Evolutionary conservation across 1,140 invertebrate genomes (phyloP).

Genomic region (Hestina assimilis): DNA sequence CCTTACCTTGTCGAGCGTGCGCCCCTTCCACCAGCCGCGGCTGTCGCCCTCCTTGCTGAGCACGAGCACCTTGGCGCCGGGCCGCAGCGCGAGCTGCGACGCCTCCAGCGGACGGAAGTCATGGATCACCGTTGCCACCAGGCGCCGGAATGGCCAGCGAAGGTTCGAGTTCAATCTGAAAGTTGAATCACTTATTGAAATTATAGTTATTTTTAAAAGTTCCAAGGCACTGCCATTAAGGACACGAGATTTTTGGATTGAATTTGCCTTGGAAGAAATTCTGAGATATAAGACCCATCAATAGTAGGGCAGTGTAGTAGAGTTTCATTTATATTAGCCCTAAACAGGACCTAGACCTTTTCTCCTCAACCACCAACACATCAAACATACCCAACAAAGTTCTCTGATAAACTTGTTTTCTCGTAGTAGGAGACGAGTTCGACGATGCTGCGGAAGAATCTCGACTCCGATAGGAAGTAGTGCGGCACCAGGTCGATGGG

Average conservation of each 20-base stretch:
- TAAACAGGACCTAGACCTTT: too few species aligned
- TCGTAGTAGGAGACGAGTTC: slow-evolving; percentile 95
- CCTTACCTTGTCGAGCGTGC: slow-evolving; percentile 67
- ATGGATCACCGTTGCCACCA: slow-evolving; percentile 86
- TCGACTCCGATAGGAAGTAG: slow-evolving; percentile 92
- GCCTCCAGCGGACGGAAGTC: slow-evolving; percentile 86
- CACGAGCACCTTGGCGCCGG: slow-evolving; percentile 87
- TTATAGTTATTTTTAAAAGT: too few species aligned
- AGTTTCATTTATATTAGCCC: too few species aligned
- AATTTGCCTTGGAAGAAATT: too few species aligned
- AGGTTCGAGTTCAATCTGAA: slow-evolving; percentile 85
- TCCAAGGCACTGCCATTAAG: too few species aligned
- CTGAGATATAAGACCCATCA: too few species aligned
- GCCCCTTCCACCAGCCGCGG: slow-evolving; percentile 75
- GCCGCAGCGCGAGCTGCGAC: slow-evolving; percentile 87
- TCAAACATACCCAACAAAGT: slow-evolving; percentile 91
- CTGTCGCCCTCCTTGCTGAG: slow-evolving; percentile 75
- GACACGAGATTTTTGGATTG: too few species aligned
- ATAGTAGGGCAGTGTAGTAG: too few species aligned
- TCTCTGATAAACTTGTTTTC: slow-evolving; percentile 91
- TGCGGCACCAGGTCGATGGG: slow-evolving; percentile 78
- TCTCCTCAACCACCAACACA: too few species aligned
- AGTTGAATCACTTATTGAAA: too few species aligned
- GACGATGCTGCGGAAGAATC: slow-evolving; percentile 92
- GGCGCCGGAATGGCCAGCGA: slow-evolving; percentile 86